Conservation (phyloP, 2,113 vertebrate genomes). For the Otocyon megalotis region DNA sequence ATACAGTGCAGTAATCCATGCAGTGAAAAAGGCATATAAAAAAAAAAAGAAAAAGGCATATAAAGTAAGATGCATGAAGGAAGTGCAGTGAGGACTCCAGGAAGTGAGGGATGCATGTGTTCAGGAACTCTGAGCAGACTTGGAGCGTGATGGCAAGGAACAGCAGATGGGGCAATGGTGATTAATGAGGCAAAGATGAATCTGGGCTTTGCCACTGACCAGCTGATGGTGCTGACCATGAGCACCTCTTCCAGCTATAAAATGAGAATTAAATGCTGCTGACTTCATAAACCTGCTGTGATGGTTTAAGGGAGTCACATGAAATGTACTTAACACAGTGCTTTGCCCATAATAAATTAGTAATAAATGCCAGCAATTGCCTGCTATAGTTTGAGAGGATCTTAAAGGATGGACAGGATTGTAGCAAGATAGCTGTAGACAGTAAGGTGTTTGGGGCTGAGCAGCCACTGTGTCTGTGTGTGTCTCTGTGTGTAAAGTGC, state of each 20-base stretch:
- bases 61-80: neutral
- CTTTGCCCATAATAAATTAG: neutral
- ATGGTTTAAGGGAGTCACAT: neutral
- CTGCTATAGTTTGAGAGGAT: neutral
- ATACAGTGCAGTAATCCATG: neutral
- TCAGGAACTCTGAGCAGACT: neutral
- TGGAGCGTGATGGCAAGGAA: neutral
- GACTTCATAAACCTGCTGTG: too few species aligned
- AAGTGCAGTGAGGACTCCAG: neutral
- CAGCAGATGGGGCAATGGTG: neutral
- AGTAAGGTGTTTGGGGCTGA: neutral
- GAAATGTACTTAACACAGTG: neutral
- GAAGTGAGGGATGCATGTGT: neutral
- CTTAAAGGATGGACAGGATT: neutral
- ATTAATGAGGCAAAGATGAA: neutral
- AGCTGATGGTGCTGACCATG: neutral
- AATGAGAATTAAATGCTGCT: rapidly evolving
- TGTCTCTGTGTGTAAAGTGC: neutral
- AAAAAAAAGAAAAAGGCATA: neutral
- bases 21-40: neutral
- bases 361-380: neutral
- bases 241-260: neutral
- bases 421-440: neutral
- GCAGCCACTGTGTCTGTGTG: neutral
- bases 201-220: neutral